Percentiles rank a stretch among this genome's conserved stretches.
phyloP scores from a whole-genome alignment of 2,113 vertebrate genomes.

The Centrocercus urophasianus region DNA sequence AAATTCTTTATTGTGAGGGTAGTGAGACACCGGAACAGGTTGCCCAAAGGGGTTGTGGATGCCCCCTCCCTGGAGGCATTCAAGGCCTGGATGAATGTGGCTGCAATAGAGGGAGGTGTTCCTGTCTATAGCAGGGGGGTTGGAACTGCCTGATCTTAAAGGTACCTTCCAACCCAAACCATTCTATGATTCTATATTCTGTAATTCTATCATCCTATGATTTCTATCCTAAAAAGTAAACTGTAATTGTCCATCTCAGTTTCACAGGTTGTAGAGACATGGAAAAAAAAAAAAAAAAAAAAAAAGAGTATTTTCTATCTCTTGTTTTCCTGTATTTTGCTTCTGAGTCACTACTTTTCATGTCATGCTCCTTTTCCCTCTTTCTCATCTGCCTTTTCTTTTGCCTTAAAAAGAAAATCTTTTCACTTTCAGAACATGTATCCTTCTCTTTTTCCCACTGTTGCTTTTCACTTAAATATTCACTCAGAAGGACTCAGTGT shows the following conservation, averaged over 20 bases:
- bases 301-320: background rate
- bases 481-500: background rate
- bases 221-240: background rate
- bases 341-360: background rate
- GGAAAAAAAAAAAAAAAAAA: background rate
- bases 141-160: too few relatives aligned
- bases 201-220: too few relatives aligned
- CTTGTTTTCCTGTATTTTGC: background rate
- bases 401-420: background rate
- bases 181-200: background rate
- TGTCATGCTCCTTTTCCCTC: background rate
- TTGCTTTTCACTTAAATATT: background rate
- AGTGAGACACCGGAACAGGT: too few relatives aligned
- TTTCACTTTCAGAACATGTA: background rate
- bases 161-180: too few relatives aligned
- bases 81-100: too few relatives aligned
- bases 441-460: background rate
- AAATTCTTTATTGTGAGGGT: too few relatives aligned
- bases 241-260: background rate
- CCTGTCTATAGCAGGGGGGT: too few relatives aligned
- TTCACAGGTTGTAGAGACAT: background rate
- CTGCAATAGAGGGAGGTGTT: too few relatives aligned
- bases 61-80: too few relatives aligned
- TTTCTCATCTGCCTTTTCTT: background rate
- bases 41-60: too few relatives aligned